Evolutionary conservation across 2,113 vertebrate genomes (phyloP), one percentile per base, ranked within the genome.

Genomic region (Caracal caracal): DNA sequence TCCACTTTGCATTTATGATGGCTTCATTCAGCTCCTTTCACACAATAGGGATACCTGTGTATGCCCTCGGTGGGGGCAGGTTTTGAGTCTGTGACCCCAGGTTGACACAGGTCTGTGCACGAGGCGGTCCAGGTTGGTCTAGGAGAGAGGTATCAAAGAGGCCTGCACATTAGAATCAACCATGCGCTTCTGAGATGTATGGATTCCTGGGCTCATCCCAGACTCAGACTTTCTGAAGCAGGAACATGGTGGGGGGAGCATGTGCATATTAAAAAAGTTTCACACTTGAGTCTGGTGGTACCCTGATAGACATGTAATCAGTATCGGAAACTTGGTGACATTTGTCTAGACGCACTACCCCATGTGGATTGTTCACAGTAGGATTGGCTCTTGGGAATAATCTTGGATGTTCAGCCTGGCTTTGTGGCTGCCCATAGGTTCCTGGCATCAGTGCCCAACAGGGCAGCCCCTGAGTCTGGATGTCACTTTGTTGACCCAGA

Each of bases 211-310:
- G 37, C 26, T n/a, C 43, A 35, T 22, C 84, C 49, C 53, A 71
- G 84, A 35, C 71, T 85, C 63, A 73, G 84, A 56, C 56, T 80
- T 80, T 66, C 79, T 66, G 65, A 88, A 73, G 85, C 53, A 53
- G 80, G 17, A 93, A 65, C 53, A 30, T 71, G 66, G 56, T 9
- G 10, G 65, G 51, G 51, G 61, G n/a, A 17, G 7, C 10, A 51
- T 5, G 11, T 49, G 47, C 37, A 12, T 59, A 86, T 59, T 63
- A 1, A 6, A 56, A 51, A 49, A 80, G 63, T 89, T 73, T 85
- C 65, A 49, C 33, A 75, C 35, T 59, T 37, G 65, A 89, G 19
- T 40, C 51, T 35, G 8, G 40, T 63, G 51, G 28, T 26, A 20
- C 10, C 22, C 26, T 78, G n/a, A 49, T 63, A 37, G 59, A 51